Evolutionary conservation across 1,140 invertebrate species (phyloP).

Genomic region (Mya arenaria): DNA sequence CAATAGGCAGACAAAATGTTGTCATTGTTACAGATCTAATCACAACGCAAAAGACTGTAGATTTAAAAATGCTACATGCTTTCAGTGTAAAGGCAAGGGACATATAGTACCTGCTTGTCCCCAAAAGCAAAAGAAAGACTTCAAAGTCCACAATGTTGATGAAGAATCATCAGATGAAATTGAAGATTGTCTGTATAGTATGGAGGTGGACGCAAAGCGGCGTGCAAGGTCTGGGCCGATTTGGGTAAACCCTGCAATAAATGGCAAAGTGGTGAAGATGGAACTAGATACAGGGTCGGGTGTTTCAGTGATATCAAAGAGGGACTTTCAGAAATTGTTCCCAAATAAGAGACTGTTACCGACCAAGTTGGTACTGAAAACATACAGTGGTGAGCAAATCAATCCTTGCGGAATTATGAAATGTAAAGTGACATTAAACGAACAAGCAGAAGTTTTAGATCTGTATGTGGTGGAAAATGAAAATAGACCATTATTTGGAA

Average conservation of each 20-base stretch:
- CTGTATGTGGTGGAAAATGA: slow-evolving; percentile 53
- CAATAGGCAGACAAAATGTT: too few relatives aligned
- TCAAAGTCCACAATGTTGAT: too few relatives aligned
- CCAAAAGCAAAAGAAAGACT: too few relatives aligned
- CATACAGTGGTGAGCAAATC: slow-evolving; percentile 50
- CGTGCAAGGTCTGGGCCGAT: too few relatives aligned
- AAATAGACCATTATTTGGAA: slow-evolving; percentile 48
- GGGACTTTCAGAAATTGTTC: slow-evolving; percentile 37
- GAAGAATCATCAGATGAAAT: too few relatives aligned
- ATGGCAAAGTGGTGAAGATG: slow-evolving; percentile 41
- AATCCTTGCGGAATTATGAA: slow-evolving; percentile 2
- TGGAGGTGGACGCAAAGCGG: too few relatives aligned
- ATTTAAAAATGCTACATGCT: too few relatives aligned
- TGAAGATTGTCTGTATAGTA: too few relatives aligned
- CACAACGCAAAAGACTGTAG: too few relatives aligned
- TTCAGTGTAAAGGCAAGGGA: too few relatives aligned
- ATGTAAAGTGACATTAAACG: slow-evolving; percentile 46
- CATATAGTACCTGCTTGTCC: too few relatives aligned
- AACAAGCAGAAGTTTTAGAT: slow-evolving; percentile 16
- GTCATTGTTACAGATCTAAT: too few relatives aligned
- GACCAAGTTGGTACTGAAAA: slow-evolving; percentile 23
- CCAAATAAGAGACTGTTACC: neutral
- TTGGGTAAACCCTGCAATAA: slow-evolving; percentile 10
- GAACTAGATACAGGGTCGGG: slow-evolving; percentile 58
- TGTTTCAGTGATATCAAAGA: slow-evolving; percentile 53